Conservation (phyloP, 53 echinoderm and acorn worm genomes). For the Paelopatides confundens region DNA sequence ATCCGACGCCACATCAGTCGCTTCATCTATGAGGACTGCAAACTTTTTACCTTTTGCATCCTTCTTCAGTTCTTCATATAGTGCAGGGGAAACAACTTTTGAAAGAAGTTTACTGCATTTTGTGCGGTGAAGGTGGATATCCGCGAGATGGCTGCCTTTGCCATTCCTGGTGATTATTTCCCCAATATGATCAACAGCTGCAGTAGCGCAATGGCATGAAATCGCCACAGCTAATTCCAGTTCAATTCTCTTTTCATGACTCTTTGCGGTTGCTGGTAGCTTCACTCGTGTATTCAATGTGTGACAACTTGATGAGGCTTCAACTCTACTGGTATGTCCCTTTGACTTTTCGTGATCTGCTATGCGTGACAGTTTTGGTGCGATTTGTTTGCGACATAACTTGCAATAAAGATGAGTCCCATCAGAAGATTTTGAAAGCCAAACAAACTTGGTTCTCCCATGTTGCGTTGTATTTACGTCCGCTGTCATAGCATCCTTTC, state of each 20-base stretch:
- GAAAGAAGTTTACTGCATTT: neutral
- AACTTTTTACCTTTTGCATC: neutral
- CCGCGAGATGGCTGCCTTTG: neutral
- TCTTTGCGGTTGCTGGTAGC: too few species aligned
- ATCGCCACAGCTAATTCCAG: neutral
- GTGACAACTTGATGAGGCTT: too few species aligned
- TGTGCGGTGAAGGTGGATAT: neutral
- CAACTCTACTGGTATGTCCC: too few species aligned
- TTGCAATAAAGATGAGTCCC: too few species aligned
- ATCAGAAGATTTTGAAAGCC: too few species aligned
- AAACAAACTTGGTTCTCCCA: too few species aligned
- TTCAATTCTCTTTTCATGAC: neutral
- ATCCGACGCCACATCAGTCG: slow-evolving; percentile 13
- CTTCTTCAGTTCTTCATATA: neutral
- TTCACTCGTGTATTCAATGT: too few species aligned
- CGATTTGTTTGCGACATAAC: too few species aligned
- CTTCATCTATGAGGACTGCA: slow-evolving; percentile 6
- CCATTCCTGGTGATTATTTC: neutral
- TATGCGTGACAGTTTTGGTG: too few species aligned
- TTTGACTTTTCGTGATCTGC: too few species aligned
- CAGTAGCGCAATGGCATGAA: neutral
- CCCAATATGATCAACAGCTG: neutral
- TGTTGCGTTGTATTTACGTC: too few species aligned
- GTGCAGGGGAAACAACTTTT: neutral
- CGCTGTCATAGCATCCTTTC: too few species aligned